Evolutionary conservation across 2,113 vertebrate genomes (phyloP).

Genomic region (Porphyrio hochstetteri): DNA sequence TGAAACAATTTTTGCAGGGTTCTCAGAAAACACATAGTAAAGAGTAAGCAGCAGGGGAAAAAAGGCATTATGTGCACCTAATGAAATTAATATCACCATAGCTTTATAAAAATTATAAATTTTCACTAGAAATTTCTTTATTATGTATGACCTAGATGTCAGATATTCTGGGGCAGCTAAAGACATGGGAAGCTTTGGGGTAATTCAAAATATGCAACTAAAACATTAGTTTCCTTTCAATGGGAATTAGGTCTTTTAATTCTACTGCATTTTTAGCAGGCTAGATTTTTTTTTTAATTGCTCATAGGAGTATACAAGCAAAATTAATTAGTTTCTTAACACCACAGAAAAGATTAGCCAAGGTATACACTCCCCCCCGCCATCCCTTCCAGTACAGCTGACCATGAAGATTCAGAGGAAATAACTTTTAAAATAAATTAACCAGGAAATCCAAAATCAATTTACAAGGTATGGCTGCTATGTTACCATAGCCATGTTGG

Average conservation of each 20-base stretch:
- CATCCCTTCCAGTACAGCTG: background rate
- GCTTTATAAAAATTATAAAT: background rate
- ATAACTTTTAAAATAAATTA: slow-evolving; percentile 59
- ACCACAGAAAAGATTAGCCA: background rate
- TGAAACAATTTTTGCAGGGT: background rate
- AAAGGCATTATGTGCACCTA: background rate
- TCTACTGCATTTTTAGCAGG: background rate
- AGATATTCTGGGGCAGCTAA: background rate
- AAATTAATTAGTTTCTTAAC: background rate
- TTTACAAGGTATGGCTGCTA: slow-evolving; percentile 47
- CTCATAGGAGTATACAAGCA: background rate
- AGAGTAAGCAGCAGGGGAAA: background rate
- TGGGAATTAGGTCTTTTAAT: background rate
- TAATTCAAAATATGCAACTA: background rate
- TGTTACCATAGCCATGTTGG: slow-evolving; percentile 3
- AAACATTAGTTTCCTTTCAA: background rate
- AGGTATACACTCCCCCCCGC: background rate
- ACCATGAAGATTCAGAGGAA: slow-evolving; percentile 51
- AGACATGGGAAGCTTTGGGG: background rate
- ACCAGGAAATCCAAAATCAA: slow-evolving; percentile 52
- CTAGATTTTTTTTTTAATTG: background rate
- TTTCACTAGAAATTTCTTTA: background rate
- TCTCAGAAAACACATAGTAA: background rate
- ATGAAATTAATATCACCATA: background rate
- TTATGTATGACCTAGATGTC: background rate